phyloP scores from a whole-genome alignment of 53 echinoderm and acorn worm genomes.

The Holothuria leucospilota region DNA sequence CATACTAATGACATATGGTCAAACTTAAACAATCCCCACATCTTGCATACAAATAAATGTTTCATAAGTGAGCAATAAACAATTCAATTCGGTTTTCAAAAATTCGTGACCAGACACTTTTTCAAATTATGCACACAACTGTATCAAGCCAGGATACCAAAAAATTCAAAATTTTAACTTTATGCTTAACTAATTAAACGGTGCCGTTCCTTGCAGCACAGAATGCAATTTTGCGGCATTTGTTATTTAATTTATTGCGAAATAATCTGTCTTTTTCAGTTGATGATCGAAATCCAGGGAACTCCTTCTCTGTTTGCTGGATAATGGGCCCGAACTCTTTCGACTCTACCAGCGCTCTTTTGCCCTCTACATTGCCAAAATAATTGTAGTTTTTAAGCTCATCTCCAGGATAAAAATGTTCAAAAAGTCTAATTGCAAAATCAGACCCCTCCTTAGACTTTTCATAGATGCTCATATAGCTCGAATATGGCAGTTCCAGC shows the following conservation, averaged over 20 bases:
- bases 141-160: too few relatives aligned
- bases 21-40: too few relatives aligned
- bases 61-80: too few relatives aligned
- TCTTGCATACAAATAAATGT: too few relatives aligned
- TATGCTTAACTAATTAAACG: neutral
- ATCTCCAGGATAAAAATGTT: slow-evolving; percentile 7
- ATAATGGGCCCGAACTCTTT: slow-evolving; percentile 1
- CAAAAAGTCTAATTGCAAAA: neutral
- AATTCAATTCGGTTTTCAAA: too few relatives aligned
- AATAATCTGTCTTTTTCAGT: neutral
- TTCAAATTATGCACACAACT: too few relatives aligned
- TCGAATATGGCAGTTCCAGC: neutral
- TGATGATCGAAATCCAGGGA: neutral
- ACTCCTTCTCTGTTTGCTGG: neutral
- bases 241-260: neutral
- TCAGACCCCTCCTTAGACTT: neutral
- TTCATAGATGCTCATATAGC: neutral
- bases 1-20: too few relatives aligned
- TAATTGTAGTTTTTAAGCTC: slow-evolving; percentile 14
- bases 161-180: too few relatives aligned
- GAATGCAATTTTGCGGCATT: slow-evolving; percentile 11
- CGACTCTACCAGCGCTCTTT: slow-evolving; percentile 3
- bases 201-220: neutral
- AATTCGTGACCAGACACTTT: too few relatives aligned
- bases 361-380: neutral